Evolutionary conservation across 2,797 vertebrate species (phyloP).

Genomic region (Eutrigla gurnardus): DNA sequence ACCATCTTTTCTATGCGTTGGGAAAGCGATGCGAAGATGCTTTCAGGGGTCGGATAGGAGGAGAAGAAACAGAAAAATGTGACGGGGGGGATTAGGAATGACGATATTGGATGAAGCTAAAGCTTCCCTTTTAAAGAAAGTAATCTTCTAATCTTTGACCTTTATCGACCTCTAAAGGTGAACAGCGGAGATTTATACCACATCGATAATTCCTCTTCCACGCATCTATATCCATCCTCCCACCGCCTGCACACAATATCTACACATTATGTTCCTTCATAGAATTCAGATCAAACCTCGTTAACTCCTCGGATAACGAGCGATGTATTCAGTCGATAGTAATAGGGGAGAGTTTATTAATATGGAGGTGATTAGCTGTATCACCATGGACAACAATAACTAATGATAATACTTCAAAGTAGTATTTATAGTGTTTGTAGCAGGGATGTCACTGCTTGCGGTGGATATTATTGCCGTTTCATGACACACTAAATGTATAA

Average conservation of each 20-base stretch:
- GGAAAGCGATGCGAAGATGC: conserved; percentile 6
- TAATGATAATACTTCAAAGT: neutral
- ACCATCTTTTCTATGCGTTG: neutral
- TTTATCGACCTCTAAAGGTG: conserved; percentile 12
- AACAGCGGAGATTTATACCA: neutral
- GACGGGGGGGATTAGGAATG: neutral
- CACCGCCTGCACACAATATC: neutral
- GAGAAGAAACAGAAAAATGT: conserved; percentile 4
- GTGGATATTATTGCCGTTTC: neutral
- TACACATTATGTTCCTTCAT: neutral
- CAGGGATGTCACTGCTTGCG: neutral
- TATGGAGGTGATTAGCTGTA: neutral
- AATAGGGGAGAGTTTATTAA: neutral
- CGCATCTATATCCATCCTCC: neutral
- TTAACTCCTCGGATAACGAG: neutral
- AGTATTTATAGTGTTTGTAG: neutral
- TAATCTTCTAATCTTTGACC: conserved; percentile 27
- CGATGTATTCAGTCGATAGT: neutral
- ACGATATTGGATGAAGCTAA: neutral
- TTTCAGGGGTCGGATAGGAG: neutral
- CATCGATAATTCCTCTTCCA: conserved; percentile 17
- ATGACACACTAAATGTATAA: neutral
- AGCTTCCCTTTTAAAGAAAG: conserved; percentile 8
- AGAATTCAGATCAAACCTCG: neutral
- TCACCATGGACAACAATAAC: neutral